Conservation (phyloP, 1,140 invertebrate species). For the Drosophila albomicans region DNA sequence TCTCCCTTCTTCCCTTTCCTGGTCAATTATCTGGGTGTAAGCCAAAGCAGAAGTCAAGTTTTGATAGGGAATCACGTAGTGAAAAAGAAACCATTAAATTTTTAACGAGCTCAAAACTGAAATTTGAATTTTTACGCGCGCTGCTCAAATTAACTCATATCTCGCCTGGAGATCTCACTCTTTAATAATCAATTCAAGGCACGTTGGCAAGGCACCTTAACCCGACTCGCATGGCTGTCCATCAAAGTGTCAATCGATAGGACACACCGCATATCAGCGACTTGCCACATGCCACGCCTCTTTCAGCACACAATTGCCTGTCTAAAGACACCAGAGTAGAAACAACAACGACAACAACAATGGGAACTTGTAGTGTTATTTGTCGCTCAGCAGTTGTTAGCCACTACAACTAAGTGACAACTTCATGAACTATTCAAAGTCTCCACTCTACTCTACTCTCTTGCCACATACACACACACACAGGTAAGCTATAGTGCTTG, state of each 20-base stretch:
- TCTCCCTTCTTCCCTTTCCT: not conserved
- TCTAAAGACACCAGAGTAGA: not conserved
- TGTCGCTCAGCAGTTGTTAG: constrained; percentile 36
- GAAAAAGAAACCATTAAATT: constrained; percentile 12
- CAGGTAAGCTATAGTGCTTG: too few relatives aligned
- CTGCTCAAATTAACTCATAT: constrained; percentile 33
- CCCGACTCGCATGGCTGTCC: constrained; percentile 26
- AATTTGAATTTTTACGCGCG: constrained; percentile 23
- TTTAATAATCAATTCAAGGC: constrained; percentile 30
- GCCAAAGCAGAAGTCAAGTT: not conserved
- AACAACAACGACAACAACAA: not conserved
- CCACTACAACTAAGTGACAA: constrained; percentile 74
- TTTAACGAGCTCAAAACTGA: constrained; percentile 32
- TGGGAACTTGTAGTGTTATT: constrained; percentile 45
- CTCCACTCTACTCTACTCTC: not conserved
- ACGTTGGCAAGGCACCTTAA: constrained; percentile 30
- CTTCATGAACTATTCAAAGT: constrained; percentile 79
- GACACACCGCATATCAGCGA: constrained; percentile 9
- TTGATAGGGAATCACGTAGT: constrained; percentile 27
- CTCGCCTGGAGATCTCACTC: not conserved
- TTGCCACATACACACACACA: constrained; percentile 6
- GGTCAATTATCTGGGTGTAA: constrained; percentile 12
- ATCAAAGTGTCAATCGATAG: constrained; percentile 58
- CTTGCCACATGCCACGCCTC: constrained; percentile 1
- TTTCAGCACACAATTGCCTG: constrained; percentile 14